Base-by-base conservation (phyloP, 2,113 vertebrate genomes). In the Nestor notabilis region DNA sequence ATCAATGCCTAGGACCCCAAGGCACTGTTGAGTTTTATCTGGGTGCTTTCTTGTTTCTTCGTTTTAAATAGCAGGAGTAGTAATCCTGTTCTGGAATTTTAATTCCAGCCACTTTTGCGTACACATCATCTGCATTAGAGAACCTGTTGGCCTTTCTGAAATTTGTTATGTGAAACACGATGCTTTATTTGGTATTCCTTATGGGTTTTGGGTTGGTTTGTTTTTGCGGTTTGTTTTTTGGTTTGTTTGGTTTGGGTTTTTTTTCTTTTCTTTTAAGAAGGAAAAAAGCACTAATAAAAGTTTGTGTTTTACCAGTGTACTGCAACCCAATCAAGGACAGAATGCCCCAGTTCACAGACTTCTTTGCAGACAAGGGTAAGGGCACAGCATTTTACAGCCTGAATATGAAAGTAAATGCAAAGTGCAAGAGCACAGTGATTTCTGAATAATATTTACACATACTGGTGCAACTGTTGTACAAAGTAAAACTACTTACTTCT, bases 331-430 rank as follows among this genome's bases (percentile, higher is more conserved):
- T 80, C 99, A 99, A 97, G 98, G 99, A 93, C 99, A 99, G 96
- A 99, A 99, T 89, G 97, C 99, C 29, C 98, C 98, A 0, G 83
- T 98, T 82, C 95, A 98, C 13, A 98, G 98, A 75, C 98, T 98
- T 43, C 97, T 99, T 55, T 99, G 98, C 96, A 98, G 99, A 91
- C 99, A 99, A 97, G 99, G 99, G 99, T 99, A 98, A 99, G 98
- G 75, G 21, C 55, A 49, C 44, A 53, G 39, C 13, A 13, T 47
- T 28, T 90, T 53, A 17, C 37, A 87, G 37, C 69, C 77, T 71
- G n/a, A 91, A 74, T 55, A 23, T 84, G 33, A 72, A 90, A 87
- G 37, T 66, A 78, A 76, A 79, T 74, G 31, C 58, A 35, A 82
- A 86, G 39, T 83, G 20, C 88, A 71, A 92, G 43, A 72, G 13